Conservation (phyloP, 2,888 invertebrate genomes). For the Sinelater perroti region DNA sequence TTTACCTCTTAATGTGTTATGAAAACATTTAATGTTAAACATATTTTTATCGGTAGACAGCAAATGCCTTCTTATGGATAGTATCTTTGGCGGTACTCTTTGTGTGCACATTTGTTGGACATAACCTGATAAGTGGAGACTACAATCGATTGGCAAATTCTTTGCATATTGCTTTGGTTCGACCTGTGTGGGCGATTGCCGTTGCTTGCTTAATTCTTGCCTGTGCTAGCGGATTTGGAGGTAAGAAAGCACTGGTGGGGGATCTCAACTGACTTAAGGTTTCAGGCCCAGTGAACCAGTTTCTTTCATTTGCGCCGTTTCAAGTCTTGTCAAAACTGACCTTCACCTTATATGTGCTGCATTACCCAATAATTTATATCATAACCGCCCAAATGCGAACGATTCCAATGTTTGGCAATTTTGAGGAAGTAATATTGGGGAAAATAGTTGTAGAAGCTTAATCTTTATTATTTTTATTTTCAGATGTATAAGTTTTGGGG, state of each 20-base stretch:
- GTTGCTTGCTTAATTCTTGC: constrained; percentile 63
- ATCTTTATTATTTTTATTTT: not conserved
- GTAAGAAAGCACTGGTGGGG: constrained; percentile 52
- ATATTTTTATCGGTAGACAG: not conserved
- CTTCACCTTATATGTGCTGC: constrained; percentile 63
- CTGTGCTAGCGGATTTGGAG: constrained; percentile 63
- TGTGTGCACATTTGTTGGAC: constrained; percentile 47
- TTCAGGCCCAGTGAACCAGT: constrained; percentile 63
- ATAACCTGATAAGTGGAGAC: constrained; percentile 43
- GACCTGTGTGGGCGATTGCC: constrained; percentile 61
- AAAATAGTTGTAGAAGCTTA: not conserved
- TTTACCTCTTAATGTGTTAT: not conserved
- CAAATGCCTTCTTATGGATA: not conserved
- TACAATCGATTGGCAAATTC: constrained; percentile 47
- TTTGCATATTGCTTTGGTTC: constrained; percentile 55
- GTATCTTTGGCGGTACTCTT: constrained; percentile 32
- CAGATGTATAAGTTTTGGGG: constrained; percentile 27
- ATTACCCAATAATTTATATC: constrained; percentile 55
- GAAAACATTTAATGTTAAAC: not conserved
- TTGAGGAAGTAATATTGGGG: constrained; percentile 46
- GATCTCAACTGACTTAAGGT: no score
- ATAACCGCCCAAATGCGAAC: constrained; percentile 40
- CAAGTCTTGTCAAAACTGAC: constrained; percentile 63
- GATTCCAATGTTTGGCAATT: constrained; percentile 45
- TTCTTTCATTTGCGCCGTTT: constrained; percentile 61